A percentile compares a stretch with the other conserved stretches of the same genome.
Evolutionary conservation across 2,888 invertebrate genomes (phyloP).

Genomic region (Bombyx huttoni): DNA sequence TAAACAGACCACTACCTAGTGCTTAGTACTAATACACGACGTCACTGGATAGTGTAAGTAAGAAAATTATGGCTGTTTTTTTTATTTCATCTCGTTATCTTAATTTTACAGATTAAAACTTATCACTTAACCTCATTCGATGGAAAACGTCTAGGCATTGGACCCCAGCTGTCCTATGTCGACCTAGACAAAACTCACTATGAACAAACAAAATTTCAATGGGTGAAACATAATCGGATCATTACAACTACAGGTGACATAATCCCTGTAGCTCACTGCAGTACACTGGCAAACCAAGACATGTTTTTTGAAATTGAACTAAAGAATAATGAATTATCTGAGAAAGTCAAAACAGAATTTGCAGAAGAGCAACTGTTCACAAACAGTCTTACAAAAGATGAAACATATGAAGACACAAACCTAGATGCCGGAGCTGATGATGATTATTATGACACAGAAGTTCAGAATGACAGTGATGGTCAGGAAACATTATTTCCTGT

Average conservation of each 20-base stretch:
- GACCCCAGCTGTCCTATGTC: slow-evolving; percentile 33
- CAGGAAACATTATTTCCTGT: slow-evolving; percentile 3
- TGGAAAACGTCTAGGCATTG: slow-evolving; percentile 22
- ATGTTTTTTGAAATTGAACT: slow-evolving; percentile 20
- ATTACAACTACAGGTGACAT: slow-evolving; percentile 13
- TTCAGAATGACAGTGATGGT: slow-evolving; percentile 5
- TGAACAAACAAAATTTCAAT: slow-evolving; percentile 36
- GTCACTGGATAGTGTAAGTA: no score
- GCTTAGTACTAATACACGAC: no score
- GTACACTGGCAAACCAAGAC: slow-evolving; percentile 27
- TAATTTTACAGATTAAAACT: slow-evolving; percentile 37
- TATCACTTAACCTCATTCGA: slow-evolving; percentile 29
- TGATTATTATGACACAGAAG: slow-evolving; percentile 11
- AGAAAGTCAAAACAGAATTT: slow-evolving; percentile 14
- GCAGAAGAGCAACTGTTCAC: slow-evolving; percentile 6
- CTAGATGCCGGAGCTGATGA: slow-evolving; percentile 13
- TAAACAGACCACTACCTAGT: no score
- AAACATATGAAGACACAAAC: slow-evolving; percentile 3
- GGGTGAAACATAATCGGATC: slow-evolving; percentile 30
- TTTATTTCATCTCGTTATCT: not conserved
- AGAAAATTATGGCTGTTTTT: no score
- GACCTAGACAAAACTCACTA: slow-evolving; percentile 26
- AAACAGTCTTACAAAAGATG: not conserved
- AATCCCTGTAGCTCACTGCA: slow-evolving; percentile 32
- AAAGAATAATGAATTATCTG: slow-evolving; percentile 12